Evolutionary conservation across 2,113 vertebrate genomes (phyloP), one percentile per base, ranked within the genome.

Genomic region (Phylloscopus whistleri): DNA sequence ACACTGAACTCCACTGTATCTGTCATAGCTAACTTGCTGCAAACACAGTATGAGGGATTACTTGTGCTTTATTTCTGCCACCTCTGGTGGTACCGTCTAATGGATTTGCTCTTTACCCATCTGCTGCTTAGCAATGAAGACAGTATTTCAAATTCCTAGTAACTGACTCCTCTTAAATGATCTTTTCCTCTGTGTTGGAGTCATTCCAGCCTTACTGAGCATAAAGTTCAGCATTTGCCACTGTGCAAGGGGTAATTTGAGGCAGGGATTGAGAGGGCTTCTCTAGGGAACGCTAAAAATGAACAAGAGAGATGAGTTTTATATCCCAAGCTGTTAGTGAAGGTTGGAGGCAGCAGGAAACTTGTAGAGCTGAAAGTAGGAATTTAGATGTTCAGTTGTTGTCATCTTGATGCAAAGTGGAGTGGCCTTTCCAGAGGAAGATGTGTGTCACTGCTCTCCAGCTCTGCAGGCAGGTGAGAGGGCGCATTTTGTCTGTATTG

Each of bases 391-490:
- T 81, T 10, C 18, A 48, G 14, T 12, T 62, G 46, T 24, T 74
- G 26, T 22, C 28, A 12, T 41, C 37, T 48, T 55, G 56, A 11
- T 53, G 21, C 17, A 3, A 27, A 55, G 33, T 9, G 48, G 27
- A 31, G 26, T 73, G 55, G 53, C 19, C 22, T 79, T 86, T 7
- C 28, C 13, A 12, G 13, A 24, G 39, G 28, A 4, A 60, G 21
- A 21, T 20, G 6, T 26, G 5, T 52, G 23, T 78, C 60, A 6
- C 43, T 43, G 74, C 39, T 68, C 20, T 63, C 11, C 30, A 22
- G 14, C 39, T 48, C 28, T 9, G 2, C 1, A 2, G 35, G 26
- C 13, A 16, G 64, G 43, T 0, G 1, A 27, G 39, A 49, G 18
- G 41, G 12, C 7, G 5, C 43, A 3, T 76, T 93, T 67, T 48